A percentile compares a stretch with the other conserved stretches of the same genome.
Evolutionary conservation across 2,888 invertebrate species (phyloP).

Genomic region (Cyclophora punctaria): DNA sequence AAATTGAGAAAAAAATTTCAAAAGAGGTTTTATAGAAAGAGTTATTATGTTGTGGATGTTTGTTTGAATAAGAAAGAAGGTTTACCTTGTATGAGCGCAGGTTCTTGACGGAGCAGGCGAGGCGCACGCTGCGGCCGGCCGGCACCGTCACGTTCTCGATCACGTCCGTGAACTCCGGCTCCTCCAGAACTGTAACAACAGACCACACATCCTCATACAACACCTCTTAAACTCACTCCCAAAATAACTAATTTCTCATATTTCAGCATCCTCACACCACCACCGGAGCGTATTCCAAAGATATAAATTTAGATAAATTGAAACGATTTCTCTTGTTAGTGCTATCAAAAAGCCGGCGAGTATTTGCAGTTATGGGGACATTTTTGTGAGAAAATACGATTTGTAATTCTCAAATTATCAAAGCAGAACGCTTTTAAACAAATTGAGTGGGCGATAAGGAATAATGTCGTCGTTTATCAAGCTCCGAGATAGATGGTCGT

Average conservation of each 20-base stretch:
- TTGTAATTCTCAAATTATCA: slow-evolving; percentile 75
- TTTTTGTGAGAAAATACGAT: slow-evolving; percentile 70
- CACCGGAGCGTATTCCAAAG: slow-evolving; percentile 26
- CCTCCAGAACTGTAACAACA: slow-evolving; percentile 82
- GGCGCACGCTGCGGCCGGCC: slow-evolving; percentile 90
- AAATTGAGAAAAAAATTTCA: neutral
- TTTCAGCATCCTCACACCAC: slow-evolving; percentile 6
- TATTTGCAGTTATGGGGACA: slow-evolving; percentile 60
- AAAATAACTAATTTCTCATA: slow-evolving; percentile 12
- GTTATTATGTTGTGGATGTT: too few relatives aligned
- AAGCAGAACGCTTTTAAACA: slow-evolving; percentile 75
- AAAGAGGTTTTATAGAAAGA: neutral
- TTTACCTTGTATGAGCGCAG: slow-evolving; percentile 92
- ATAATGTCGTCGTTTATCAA: slow-evolving; percentile 76
- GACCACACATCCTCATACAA: neutral
- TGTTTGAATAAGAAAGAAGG: neutral
- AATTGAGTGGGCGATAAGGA: slow-evolving; percentile 76
- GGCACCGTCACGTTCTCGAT: slow-evolving; percentile 94
- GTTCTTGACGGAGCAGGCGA: slow-evolving; percentile 93
- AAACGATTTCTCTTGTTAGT: slow-evolving; percentile 34
- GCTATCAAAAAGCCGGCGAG: slow-evolving; percentile 48
- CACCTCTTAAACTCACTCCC: slow-evolving; percentile 4
- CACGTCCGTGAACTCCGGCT: slow-evolving; percentile 92
- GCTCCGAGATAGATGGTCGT: slow-evolving; percentile 69
- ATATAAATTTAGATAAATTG: slow-evolving; percentile 52